Percentiles rank a stretch among this genome's conserved stretches.
phyloP scores from a whole-genome alignment of 2,888 invertebrate species.

The Drosophila niveifrons region DNA sequence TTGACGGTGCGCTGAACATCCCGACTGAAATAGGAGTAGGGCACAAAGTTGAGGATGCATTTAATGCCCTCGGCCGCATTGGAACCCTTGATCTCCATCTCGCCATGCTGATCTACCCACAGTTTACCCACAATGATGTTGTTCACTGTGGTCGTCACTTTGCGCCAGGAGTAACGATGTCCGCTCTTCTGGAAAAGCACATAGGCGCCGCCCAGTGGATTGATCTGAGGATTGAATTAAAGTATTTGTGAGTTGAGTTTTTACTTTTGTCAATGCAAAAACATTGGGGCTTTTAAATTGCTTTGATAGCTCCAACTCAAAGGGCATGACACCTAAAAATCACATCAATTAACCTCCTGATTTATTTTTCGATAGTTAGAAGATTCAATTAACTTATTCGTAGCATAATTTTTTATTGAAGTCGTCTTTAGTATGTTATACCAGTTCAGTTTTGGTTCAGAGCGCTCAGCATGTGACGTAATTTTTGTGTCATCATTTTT shows the following conservation, averaged over 20 bases:
- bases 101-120: slow-evolving; percentile 99
- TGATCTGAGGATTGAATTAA: slow-evolving; percentile 39
- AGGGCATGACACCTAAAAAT: neutral
- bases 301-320: neutral
- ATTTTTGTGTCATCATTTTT: too few relatives aligned
- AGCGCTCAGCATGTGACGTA: neutral
- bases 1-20: slow-evolving; percentile 97
- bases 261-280: neutral
- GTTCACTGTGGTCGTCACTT: slow-evolving; percentile 99
- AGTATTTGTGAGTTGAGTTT: neutral
- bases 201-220: slow-evolving; percentile 91
- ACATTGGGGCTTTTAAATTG: neutral
- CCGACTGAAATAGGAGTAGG: slow-evolving; percentile 99
- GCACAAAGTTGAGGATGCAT: slow-evolving; percentile 98
- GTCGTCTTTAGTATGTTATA: neutral
- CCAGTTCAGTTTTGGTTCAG: neutral
- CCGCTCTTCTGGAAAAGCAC: slow-evolving; percentile 89
- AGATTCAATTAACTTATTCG: neutral
- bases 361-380: neutral
- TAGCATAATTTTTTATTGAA: neutral
- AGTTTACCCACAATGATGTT: slow-evolving; percentile 99
- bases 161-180: slow-evolving; percentile 98
- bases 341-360: neutral
- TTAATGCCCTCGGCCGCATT: slow-evolving; percentile 96
- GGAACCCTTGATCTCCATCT: slow-evolving; percentile 96